Conservation (phyloP, 2,113 vertebrate genomes). For the Hippocampus abdominalis region DNA sequence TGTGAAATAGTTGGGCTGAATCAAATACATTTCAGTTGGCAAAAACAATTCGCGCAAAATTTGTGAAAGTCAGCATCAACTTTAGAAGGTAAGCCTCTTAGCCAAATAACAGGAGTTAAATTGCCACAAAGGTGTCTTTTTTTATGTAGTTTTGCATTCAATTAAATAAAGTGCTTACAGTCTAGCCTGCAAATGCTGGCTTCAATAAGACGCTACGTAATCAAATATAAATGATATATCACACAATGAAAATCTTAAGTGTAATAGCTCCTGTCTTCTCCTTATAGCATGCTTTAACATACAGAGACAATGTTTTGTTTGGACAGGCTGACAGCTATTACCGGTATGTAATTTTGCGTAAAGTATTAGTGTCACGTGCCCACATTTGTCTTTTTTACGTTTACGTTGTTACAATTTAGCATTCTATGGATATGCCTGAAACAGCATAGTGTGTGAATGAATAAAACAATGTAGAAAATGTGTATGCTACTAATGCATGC, state of each 20-base stretch:
- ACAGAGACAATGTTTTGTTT: constrained; percentile 1
- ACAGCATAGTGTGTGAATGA: constrained; percentile 31
- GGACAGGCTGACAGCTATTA: not conserved
- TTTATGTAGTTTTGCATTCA: not conserved
- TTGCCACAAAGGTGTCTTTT: not conserved
- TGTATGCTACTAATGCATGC: constrained; percentile 52
- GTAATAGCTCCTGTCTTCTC: not conserved
- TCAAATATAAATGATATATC: not conserved
- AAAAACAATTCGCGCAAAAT: not conserved
- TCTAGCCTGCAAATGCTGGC: not conserved
- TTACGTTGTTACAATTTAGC: constrained; percentile 8
- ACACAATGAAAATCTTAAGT: not conserved
- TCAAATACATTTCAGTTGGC: not conserved
- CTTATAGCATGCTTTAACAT: constrained; percentile 1
- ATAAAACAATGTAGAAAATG: constrained; percentile 10
- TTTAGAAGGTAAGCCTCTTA: not conserved
- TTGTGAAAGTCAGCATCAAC: not conserved
- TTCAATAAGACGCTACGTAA: not conserved
- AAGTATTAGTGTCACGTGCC: not conserved
- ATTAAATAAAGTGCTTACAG: not conserved
- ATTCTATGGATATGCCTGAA: constrained; percentile 14
- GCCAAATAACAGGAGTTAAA: not conserved
- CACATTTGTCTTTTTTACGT: not conserved
- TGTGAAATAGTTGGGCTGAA: constrained; percentile 5
- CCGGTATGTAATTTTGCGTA: constrained; percentile 8